Conservation (phyloP, 2,113 vertebrate species). For the Haemorhous mexicanus region DNA sequence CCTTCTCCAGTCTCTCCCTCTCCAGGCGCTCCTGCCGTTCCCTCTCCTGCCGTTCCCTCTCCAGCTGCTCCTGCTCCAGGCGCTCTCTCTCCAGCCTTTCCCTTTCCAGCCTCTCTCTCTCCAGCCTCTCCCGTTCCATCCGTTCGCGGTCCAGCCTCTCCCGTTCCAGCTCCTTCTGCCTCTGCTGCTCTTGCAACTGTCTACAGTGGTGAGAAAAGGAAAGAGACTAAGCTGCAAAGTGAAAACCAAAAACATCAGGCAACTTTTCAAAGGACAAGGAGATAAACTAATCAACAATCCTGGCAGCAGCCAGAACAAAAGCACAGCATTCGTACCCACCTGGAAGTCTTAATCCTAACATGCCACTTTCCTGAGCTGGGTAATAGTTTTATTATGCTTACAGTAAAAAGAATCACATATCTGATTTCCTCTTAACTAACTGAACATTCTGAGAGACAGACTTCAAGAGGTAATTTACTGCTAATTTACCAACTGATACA, state of each 20-base stretch:
- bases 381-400: not conserved
- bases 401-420: not conserved
- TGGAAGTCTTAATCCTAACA: not conserved
- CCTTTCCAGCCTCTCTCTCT: constrained; percentile 78
- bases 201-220: constrained; percentile 60
- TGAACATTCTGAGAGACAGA: not conserved
- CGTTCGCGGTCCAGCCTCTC: constrained; percentile 77
- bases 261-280: not conserved
- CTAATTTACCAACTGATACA: constrained; percentile 7
- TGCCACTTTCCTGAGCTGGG: not conserved
- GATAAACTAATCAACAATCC: not conserved
- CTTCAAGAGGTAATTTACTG: not conserved
- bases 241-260: not conserved
- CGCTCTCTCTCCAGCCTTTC: constrained; percentile 78
- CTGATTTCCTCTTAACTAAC: not conserved
- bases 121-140: constrained; percentile 78
- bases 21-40: constrained; percentile 77
- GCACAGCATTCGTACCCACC: not conserved
- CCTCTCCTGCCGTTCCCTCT: constrained; percentile 73
- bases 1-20: constrained; percentile 73
- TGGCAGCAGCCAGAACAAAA: not conserved
- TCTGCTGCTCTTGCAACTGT: constrained; percentile 93
- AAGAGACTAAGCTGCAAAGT: constrained; percentile 18
- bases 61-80: constrained; percentile 81
- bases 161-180: constrained; percentile 87